Evolutionary conservation across 2,888 invertebrate genomes (phyloP).

Genomic region (Ptycholaimellus sp.): DNA sequence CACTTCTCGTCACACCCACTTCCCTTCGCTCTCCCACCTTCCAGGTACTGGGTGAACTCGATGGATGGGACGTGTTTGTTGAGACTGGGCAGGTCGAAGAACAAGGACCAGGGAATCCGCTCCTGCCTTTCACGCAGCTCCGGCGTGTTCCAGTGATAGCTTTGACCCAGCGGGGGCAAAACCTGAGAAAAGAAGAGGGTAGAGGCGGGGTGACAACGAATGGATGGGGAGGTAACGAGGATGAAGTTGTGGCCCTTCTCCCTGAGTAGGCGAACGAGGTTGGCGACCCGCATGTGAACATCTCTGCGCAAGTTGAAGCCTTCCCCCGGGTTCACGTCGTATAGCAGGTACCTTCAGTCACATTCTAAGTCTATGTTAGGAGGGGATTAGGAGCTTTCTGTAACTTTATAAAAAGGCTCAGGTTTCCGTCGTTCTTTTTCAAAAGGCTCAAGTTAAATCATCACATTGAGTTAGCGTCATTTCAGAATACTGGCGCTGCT

Average conservation of each 20-base stretch:
- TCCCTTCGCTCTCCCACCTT: slow-evolving; percentile 30
- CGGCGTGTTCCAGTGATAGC: slow-evolving; percentile 90
- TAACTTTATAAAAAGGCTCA: too few relatives aligned
- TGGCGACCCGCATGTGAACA: slow-evolving; percentile 74
- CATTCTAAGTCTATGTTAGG: too few relatives aligned
- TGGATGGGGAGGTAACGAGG: background rate
- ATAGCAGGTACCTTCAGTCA: slow-evolving; percentile 67
- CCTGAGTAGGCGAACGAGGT: slow-evolving; percentile 47
- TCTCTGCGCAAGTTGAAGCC: slow-evolving; percentile 88
- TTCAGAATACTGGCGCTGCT: too few relatives aligned
- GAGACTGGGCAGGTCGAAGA: slow-evolving; percentile 59
- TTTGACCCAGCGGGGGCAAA: slow-evolving; percentile 66
- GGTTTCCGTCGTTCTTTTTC: too few relatives aligned
- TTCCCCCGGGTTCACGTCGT: slow-evolving; percentile 78
- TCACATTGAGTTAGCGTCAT: too few relatives aligned
- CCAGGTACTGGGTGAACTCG: slow-evolving; percentile 56
- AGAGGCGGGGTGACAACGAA: too few relatives aligned
- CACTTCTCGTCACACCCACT: background rate
- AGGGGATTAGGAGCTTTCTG: too few relatives aligned
- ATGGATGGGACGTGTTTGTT: slow-evolving; percentile 54
- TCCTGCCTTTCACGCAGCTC: slow-evolving; percentile 13
- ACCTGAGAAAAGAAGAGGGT: slow-evolving; percentile 33
- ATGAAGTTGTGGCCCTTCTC: slow-evolving; percentile 24
- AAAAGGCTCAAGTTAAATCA: too few relatives aligned
- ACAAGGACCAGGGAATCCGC: slow-evolving; percentile 52